Conservation (phyloP, 2,888 invertebrate species). For the Ophion slaviceki region DNA sequence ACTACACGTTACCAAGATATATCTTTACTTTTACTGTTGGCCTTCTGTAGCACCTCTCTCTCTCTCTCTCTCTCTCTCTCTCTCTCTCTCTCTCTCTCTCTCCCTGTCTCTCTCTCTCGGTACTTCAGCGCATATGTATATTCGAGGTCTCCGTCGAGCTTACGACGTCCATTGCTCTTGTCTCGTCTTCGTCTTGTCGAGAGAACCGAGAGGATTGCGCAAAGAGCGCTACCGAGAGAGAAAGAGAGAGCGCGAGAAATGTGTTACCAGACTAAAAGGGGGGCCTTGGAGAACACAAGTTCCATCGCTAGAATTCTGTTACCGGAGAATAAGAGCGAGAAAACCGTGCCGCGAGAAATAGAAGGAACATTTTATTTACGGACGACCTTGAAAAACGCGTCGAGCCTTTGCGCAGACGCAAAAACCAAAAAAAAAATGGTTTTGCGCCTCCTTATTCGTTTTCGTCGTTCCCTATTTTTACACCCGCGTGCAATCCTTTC, state of each 20-base stretch:
- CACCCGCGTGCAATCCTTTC: neutral
- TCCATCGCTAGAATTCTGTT: conserved; percentile 42
- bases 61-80: neutral
- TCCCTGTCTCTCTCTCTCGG: neutral
- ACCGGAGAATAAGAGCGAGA: conserved; percentile 45
- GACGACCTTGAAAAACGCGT: conserved; percentile 63
- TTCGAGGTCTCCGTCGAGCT: conserved; percentile 7
- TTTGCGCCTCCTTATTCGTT: neutral
- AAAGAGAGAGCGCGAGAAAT: conserved; percentile 9
- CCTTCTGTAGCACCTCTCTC: conserved; percentile 16
- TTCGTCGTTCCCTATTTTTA: neutral
- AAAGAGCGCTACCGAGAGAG: neutral
- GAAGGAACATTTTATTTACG: conserved; percentile 62
- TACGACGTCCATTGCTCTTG: conserved; percentile 46
- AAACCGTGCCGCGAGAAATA: conserved; percentile 41
- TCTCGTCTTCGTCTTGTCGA: conserved; percentile 51
- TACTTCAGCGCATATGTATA: conserved; percentile 1
- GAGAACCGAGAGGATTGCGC: neutral
- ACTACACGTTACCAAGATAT: conserved; percentile 21
- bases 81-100: neutral
- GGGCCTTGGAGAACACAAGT: conserved; percentile 42
- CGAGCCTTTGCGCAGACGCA: conserved; percentile 31
- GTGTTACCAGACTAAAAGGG: conserved; percentile 33
- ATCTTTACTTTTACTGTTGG: conserved; percentile 9
- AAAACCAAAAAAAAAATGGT: neutral